phyloP scores from a whole-genome alignment of 2,113 vertebrate species.

The Manacus vitellinus region DNA sequence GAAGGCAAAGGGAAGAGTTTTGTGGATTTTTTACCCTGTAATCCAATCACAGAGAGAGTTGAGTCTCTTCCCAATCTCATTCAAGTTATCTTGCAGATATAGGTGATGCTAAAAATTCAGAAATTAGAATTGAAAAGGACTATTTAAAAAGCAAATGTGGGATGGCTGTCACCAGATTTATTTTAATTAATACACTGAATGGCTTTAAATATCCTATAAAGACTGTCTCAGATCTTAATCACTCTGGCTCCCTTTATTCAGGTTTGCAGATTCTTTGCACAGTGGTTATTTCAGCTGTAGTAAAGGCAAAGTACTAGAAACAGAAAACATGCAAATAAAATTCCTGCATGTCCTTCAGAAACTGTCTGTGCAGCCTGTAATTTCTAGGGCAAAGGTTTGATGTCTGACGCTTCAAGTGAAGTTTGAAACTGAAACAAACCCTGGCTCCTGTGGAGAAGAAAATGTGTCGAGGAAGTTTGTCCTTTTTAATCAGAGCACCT shows the following conservation, averaged over 20 bases:
- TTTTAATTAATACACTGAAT: background rate
- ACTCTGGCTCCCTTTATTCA: background rate
- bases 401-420: slow-evolving; percentile 24
- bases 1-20: background rate
- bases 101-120: background rate
- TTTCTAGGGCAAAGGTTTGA: slow-evolving; percentile 48
- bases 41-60: background rate
- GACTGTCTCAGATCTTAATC: background rate
- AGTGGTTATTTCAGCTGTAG: background rate
- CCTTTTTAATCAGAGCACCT: slow-evolving; percentile 49
- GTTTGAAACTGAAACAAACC: slow-evolving; percentile 40
- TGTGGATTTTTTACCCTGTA: accelerated
- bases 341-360: slow-evolving; percentile 16
- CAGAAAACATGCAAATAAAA: slow-evolving; percentile 44
- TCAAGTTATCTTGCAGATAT: background rate
- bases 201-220: background rate
- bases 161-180: background rate
- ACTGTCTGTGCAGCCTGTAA: slow-evolving; percentile 3
- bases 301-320: background rate
- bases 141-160: background rate
- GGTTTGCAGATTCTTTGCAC: background rate
- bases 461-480: slow-evolving; percentile 32
- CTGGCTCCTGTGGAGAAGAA: slow-evolving; percentile 44
- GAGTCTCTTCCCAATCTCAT: background rate
- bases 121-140: background rate